Evolutionary conservation across 2,113 vertebrate species (phyloP), one percentile per base, ranked within the genome.

Genomic region (Sigmodon hispidus): DNA sequence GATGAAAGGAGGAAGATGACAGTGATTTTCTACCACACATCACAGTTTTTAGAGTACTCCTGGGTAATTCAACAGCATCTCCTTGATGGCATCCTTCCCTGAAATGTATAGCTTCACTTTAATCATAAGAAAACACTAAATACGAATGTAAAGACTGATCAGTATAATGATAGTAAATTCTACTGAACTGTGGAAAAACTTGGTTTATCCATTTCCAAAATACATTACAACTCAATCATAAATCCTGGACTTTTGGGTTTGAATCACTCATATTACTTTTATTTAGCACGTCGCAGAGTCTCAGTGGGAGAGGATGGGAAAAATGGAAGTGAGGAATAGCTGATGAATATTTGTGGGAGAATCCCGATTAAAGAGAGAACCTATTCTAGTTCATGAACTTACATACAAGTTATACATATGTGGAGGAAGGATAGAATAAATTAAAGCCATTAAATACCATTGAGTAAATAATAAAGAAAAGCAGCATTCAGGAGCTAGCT

Each of bases 1-100:
- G 75, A 73, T 80, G 61, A 95, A 83, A 73, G 67, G 77, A 81
- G 15, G 43, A 90, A 91, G 40, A 84, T 80, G 19, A 81, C 45
- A 84, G 52, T 86, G 89, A 88, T 94, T 89, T 31, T 87, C 65
- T 43, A 63, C 4, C 10, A 72, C 22, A 59, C 3, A 26, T 89
- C 13, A 29, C 50, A 19, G 15, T 96, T 29, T 45, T 86, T 77
- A 91, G 9, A 83, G 50, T 45, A 76, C 13, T 76, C 17, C 29
- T 52, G 76, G 36, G 21, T 34, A 89, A 77, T 84, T 22, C 24
- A 89, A 19, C 73, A 45, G 7, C 36, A 45, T 70, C 36, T 48
- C n/a, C 34, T 63, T 43, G 5, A 43, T 67, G 40, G 5, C 7
- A 85, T 50, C 15, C 19, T 89, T 94, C 7, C 36, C 22, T 26